phyloP scores from a whole-genome alignment of 2,113 vertebrate genomes.

The Psilopsiagon aurifrons region DNA sequence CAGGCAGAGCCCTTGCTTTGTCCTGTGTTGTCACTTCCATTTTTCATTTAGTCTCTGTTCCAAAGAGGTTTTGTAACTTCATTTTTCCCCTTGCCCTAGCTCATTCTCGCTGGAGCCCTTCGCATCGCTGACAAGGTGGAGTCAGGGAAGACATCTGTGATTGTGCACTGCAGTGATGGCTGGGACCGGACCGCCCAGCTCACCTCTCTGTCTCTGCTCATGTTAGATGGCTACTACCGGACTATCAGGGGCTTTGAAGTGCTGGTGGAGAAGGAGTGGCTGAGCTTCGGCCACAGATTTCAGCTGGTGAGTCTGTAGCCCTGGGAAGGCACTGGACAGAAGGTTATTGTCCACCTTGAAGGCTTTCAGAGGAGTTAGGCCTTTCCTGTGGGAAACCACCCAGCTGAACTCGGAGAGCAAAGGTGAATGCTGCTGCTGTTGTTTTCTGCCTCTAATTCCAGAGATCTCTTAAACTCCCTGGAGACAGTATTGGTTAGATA shows the following conservation, averaged over 20 bases:
- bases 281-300: slow-evolving; percentile 95
- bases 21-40: slow-evolving; percentile 1
- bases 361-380: neutral
- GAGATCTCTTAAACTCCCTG: neutral
- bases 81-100: slow-evolving; percentile 63
- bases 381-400: neutral
- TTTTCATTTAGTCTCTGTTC: slow-evolving; percentile 18
- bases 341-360: neutral
- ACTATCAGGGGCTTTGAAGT: slow-evolving; percentile 91
- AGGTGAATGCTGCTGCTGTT: neutral
- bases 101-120: slow-evolving; percentile 93
- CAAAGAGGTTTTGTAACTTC: neutral
- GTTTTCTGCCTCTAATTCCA: neutral
- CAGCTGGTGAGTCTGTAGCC: slow-evolving; percentile 85
- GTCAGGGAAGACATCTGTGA: slow-evolving; percentile 93
- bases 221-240: slow-evolving; percentile 93
- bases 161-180: slow-evolving; percentile 95
- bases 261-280: slow-evolving; percentile 96
- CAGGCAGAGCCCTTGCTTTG: slow-evolving; percentile 1
- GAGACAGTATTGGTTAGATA: neutral
- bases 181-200: slow-evolving; percentile 97
- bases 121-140: slow-evolving; percentile 95
- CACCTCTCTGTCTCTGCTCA: slow-evolving; percentile 92
- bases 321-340: neutral
- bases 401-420: neutral